Evolutionary conservation across 2,888 invertebrate species (phyloP), one percentile per base, ranked within the genome.

Genomic region (Cylloceria caligata): DNA sequence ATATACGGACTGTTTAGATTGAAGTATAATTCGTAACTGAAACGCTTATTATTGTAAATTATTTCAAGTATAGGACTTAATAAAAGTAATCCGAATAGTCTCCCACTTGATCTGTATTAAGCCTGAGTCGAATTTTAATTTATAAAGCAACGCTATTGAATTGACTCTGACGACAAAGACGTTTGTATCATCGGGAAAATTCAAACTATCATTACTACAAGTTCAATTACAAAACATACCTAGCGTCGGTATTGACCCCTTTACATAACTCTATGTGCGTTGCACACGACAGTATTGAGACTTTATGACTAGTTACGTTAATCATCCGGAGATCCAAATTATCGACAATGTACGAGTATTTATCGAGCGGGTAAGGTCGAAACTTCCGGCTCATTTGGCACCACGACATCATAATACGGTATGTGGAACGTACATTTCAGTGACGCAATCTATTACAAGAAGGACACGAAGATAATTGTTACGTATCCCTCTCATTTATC

Each of bases 221-320:
- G 30, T 47, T 16, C 30, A 55, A 74, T 74, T 65, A 65, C 16
- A 55, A 64, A 64, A 64, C 64, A 52, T 27, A 24, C 52, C 64
- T 27, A 79, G 69, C 65, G 67, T 42, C 80, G 77, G 74, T 80
- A 79, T 81, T 64, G 36, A 55, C 30, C 73, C 27, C 19, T 86
- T 87, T 87, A 86, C 74, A 80, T 86, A 84, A 86, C 77, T 67
- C 42, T 21, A 52, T 65, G 60, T 36, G n/a, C 71, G 64, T 83
- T 55, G 67, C 47, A 73, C 60, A 19, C 60, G 19, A 39, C 19
- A 52, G 24, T n/a, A 36, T 19, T 13, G 11, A 30, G 39, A 19
- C 64, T 80, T 55, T 19, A 76, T 67, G 11, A 55, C 71, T 75
- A 79, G 84, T 84, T 79, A 84, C 71, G 62, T 86, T 85, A 52